A percentile compares a stretch with the other conserved stretches of the same genome.
Evolutionary conservation across 2,888 invertebrate species (phyloP).

Genomic region (Stenotaenia linearis): DNA sequence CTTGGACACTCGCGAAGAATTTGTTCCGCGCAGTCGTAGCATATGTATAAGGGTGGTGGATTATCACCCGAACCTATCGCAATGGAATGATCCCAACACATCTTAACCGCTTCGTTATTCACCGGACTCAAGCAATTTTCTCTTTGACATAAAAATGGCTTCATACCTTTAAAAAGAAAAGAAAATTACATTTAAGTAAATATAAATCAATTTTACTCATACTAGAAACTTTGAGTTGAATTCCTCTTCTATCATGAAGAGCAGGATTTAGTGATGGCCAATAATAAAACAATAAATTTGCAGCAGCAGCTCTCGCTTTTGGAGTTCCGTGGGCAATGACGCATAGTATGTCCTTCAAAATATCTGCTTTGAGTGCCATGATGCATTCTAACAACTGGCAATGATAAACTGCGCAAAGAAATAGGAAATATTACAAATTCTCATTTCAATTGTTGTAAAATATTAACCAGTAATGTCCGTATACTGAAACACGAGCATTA

Average conservation of each 20-base stretch:
- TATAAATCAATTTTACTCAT: conserved; percentile 41
- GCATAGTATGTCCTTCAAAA: conserved; percentile 87
- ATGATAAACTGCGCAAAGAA: conserved; percentile 68
- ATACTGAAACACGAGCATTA: conserved; percentile 97
- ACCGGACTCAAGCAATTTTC: conserved; percentile 69
- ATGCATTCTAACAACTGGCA: conserved; percentile 92
- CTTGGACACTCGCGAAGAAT: conserved; percentile 47
- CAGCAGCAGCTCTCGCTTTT: conserved; percentile 87
- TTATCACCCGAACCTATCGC: conserved; percentile 58
- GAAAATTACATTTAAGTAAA: conserved; percentile 72
- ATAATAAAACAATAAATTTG: conserved; percentile 94
- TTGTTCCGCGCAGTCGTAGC: conserved; percentile 79
- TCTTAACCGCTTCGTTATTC: conserved; percentile 56
- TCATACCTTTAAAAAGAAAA: conserved; percentile 44
- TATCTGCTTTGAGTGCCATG: conserved; percentile 85
- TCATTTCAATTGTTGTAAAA: neutral
- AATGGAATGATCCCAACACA: conserved; percentile 88
- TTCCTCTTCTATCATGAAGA: conserved; percentile 79
- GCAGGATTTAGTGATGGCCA: conserved; percentile 97
- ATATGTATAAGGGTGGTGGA: conserved; percentile 90
- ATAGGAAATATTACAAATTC: conserved; percentile 26
- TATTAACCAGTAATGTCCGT: conserved; percentile 76
- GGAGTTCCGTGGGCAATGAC: conserved; percentile 96
- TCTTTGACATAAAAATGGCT: conserved; percentile 66
- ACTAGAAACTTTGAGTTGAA: conserved; percentile 83